Percentiles rank a stretch among this genome's conserved stretches.
These are phyloP conservation scores for Neosilurus hyrtlii DNA, from an alignment of 2,797 vertebrate genomes.

Conservation along the genomic window DNA sequence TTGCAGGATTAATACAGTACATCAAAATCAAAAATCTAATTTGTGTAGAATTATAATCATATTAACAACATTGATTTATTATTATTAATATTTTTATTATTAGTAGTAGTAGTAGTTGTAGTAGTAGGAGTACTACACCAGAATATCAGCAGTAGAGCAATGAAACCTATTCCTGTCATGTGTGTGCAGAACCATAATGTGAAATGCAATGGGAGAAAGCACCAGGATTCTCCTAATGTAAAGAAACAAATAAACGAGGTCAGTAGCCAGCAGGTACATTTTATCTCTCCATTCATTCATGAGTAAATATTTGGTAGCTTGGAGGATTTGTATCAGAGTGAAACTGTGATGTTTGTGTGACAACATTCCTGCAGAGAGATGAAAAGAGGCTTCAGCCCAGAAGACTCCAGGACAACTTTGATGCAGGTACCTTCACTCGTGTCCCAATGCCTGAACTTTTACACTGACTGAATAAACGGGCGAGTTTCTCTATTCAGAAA, in stretches of 20 bases:
- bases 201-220: constrained; percentile 82
- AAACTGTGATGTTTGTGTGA: not conserved
- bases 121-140: too few species aligned
- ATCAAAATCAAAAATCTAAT: too few species aligned
- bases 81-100: too few species aligned
- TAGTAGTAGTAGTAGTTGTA: too few species aligned
- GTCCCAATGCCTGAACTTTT: not conserved
- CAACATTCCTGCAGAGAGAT: constrained; percentile 78
- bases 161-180: not conserved
- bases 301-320: not conserved
- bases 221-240: constrained; percentile 78
- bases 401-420: constrained; percentile 89
- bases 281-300: not conserved
- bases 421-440: constrained; percentile 74
- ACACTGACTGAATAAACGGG: not conserved
- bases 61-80: too few species aligned
- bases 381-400: constrained; percentile 86
- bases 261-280: constrained; percentile 71
- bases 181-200: constrained; percentile 71
- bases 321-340: not conserved
- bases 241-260: constrained; percentile 82
- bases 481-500: not conserved
- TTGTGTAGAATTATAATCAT: too few species aligned
- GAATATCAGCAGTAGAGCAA: not conserved
- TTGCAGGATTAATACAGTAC: too few species aligned